Evolutionary conservation across 2,888 invertebrate genomes (phyloP).

Genomic region (Notodonta ziczac): DNA sequence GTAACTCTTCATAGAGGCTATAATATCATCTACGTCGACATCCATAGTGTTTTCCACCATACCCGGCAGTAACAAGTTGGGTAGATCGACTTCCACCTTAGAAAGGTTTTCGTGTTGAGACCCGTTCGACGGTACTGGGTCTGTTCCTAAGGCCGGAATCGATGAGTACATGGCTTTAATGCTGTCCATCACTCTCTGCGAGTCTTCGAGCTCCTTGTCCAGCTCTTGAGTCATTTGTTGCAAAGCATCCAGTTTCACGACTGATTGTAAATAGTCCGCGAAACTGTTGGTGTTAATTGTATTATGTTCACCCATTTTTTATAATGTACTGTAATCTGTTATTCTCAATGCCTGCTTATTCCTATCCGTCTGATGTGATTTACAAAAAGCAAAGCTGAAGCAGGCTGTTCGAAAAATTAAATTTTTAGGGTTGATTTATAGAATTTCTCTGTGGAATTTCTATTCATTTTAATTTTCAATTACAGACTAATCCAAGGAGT

Average conservation of each 20-base stretch:
- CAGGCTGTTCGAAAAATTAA: too few species aligned
- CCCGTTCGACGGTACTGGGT: slow-evolving; percentile 24
- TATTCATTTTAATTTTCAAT: too few species aligned
- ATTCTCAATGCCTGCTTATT: too few species aligned
- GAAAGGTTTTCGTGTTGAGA: slow-evolving; percentile 58
- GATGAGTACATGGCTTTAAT: slow-evolving; percentile 63
- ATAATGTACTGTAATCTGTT: too few species aligned
- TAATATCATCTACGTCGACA: slow-evolving; percentile 61
- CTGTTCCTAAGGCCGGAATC: slow-evolving; percentile 39
- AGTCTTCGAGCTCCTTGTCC: slow-evolving; percentile 66
- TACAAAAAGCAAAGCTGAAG: too few species aligned
- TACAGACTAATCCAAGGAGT: too few species aligned
- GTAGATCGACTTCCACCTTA: slow-evolving; percentile 58
- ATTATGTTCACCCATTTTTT: slow-evolving; percentile 32
- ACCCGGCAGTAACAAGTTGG: slow-evolving; percentile 64
- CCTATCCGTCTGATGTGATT: too few species aligned
- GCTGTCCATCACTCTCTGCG: slow-evolving; percentile 65
- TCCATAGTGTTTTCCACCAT: slow-evolving; percentile 57
- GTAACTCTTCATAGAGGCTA: slow-evolving; percentile 62
- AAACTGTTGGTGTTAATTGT: slow-evolving; percentile 50
- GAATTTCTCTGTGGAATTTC: too few species aligned
- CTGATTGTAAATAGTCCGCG: slow-evolving; percentile 59
- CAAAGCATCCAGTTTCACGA: slow-evolving; percentile 62
- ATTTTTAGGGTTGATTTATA: too few species aligned
- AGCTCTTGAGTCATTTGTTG: slow-evolving; percentile 68